Evolutionary conservation across 2,888 invertebrate species (phyloP).

Genomic region (Hirtodrosophila confusa): DNA sequence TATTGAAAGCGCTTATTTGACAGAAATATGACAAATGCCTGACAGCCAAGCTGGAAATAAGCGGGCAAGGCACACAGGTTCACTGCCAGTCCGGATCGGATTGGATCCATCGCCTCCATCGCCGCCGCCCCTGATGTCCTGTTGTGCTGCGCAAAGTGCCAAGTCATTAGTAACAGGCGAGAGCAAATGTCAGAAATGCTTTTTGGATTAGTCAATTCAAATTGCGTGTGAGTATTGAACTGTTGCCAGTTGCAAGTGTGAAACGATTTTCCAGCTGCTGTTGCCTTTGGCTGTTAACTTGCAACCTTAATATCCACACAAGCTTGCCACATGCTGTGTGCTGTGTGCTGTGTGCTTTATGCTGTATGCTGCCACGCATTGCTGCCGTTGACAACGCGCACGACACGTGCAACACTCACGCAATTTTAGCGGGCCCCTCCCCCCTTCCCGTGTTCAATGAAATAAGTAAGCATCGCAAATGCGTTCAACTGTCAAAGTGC

Average conservation of each 20-base stretch:
- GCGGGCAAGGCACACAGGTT: constrained; percentile 49
- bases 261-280: constrained; percentile 43
- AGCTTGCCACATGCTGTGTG: constrained; percentile 54
- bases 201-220: constrained; percentile 77
- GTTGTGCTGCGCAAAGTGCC: constrained; percentile 62
- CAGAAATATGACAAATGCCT: constrained; percentile 80
- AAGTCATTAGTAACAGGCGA: constrained; percentile 78
- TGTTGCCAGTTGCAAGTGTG: constrained; percentile 62
- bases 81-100: constrained; percentile 20
- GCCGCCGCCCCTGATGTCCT: constrained; percentile 19
- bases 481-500: constrained; percentile 75
- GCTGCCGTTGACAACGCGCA: constrained; percentile 61
- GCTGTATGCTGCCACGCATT: not conserved
- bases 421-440: constrained; percentile 40
- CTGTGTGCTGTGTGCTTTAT: constrained; percentile 25
- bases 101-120: constrained; percentile 9
- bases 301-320: constrained; percentile 20
- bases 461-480: constrained; percentile 66
- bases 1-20: constrained; percentile 80
- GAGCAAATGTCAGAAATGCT: constrained; percentile 78
- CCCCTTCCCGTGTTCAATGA: constrained; percentile 44
- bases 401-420: constrained; percentile 76
- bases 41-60: constrained; percentile 73
- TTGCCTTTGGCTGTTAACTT: constrained; percentile 34
- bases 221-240: constrained; percentile 63